phyloP scores from a whole-genome alignment of 2,113 vertebrate genomes.

The Pycnonotus jocosus region DNA sequence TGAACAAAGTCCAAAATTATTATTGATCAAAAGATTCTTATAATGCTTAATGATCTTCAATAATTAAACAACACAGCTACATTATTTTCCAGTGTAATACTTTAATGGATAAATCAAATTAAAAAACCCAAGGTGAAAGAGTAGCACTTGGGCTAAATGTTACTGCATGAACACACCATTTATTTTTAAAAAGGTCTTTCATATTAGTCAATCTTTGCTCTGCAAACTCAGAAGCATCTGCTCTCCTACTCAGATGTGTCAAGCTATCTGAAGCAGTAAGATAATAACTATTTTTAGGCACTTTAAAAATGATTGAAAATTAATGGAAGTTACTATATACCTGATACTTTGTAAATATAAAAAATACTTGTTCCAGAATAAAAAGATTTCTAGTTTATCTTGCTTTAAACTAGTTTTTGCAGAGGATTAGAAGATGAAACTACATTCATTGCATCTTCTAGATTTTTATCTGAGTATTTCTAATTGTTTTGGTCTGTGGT shows the following conservation, averaged over 20 bases:
- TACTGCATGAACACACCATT: background rate
- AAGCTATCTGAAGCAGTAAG: background rate
- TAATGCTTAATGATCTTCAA: background rate
- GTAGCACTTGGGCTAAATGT: background rate
- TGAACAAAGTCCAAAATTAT: background rate
- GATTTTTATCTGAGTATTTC: background rate
- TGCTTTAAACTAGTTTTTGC: background rate
- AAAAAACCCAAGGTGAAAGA: background rate
- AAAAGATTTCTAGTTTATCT: background rate
- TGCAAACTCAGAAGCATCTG: background rate
- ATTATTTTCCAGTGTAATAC: background rate
- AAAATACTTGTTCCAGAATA: background rate
- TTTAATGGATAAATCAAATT: background rate
- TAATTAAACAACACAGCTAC: background rate
- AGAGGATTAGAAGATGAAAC: background rate
- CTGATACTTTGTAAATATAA: background rate
- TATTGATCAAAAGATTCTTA: background rate
- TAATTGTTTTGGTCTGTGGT: background rate
- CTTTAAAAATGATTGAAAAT: background rate
- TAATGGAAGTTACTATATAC: background rate
- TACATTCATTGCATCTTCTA: background rate
- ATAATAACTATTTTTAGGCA: background rate
- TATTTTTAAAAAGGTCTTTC: background rate
- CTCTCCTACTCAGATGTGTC: background rate
- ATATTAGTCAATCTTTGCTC: background rate